Evolutionary conservation across 2,113 vertebrate genomes (phyloP), one percentile per base, ranked within the genome.

Genomic region (Ancistrus triradiatus): DNA sequence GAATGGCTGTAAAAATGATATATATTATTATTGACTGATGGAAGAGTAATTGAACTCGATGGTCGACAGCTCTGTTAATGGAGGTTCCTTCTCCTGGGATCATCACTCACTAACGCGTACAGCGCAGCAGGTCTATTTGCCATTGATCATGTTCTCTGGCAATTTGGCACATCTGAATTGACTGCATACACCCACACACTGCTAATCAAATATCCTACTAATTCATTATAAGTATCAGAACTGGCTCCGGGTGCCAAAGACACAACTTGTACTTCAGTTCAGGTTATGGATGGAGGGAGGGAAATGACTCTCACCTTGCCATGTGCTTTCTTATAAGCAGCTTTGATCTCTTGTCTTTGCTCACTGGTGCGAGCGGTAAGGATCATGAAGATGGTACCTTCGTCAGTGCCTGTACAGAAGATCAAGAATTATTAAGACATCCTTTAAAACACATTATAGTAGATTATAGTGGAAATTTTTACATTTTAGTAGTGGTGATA

Each of bases 271-370:
- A n/a, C n/a, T n/a, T n/a, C n/a, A n/a, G n/a, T n/a, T n/a, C n/a
- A n/a, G n/a, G n/a, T n/a, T n/a, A n/a, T n/a, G n/a, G n/a, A 3
- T 19, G 7, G 9, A 56, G 2, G 9, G 7, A 51, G 17, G 28
- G 13, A 31, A 44, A 21, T 19, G 15, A 1, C 1, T 21, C 74
- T 89, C 77, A 98, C 94, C 91, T 93, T 88, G 80, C 95, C 93
- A 52, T 89, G 88, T 1, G 91, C 83, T 21, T 91, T 95, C 80
- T 98, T 97, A 77, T 90, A 98, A 1, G 85, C 84, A 22, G 76
- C 70, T 1, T 87, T 86, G 43, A 96, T 95, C 77, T 95, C 71
- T 83, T 97, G 93, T 52, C 95, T 90, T 64, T 98, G 95, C 50
- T 84, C 78, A 3, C 97, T 98, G 80, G 82, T 92, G 53, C 94